phyloP scores from a whole-genome alignment of 2,797 vertebrate genomes.

The Antennarius maculatus region DNA sequence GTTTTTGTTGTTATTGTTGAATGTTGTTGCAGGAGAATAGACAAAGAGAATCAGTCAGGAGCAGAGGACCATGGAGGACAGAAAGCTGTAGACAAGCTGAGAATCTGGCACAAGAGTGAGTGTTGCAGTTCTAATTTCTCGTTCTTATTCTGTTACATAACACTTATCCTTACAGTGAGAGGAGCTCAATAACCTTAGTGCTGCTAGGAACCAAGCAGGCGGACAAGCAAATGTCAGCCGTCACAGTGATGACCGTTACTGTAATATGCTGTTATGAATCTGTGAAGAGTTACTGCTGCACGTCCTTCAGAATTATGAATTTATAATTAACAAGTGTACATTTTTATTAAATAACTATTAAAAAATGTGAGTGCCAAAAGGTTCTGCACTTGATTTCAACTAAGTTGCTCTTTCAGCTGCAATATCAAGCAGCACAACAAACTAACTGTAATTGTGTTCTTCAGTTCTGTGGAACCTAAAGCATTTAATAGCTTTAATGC shows the following conservation, averaged over 20 bases:
- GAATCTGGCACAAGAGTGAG: slow-evolving; percentile 40
- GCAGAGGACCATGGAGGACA: slow-evolving; percentile 14
- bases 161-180: slow-evolving; percentile 29
- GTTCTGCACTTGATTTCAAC: not conserved
- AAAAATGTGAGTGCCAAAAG: not conserved
- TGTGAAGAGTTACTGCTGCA: slow-evolving; percentile 14
- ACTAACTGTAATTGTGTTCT: not conserved
- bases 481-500: too few species aligned
- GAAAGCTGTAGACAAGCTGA: slow-evolving; percentile 27
- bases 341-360: too few species aligned
- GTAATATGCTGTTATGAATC: slow-evolving; percentile 45
- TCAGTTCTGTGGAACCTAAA: not conserved
- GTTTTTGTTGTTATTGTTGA: too few species aligned
- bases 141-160: slow-evolving; percentile 48
- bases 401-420: not conserved
- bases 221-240: slow-evolving; percentile 48
- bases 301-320: not conserved
- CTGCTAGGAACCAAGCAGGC: slow-evolving; percentile 37
- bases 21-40: not conserved
- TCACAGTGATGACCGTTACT: slow-evolving; percentile 22
- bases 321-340: not conserved
- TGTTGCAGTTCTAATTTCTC: slow-evolving; percentile 47
- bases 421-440: too few species aligned
- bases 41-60: not conserved
- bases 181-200: slow-evolving; percentile 31